Evolutionary conservation across 2,113 vertebrate species (phyloP).

Genomic region (Cyprinus carpio): DNA sequence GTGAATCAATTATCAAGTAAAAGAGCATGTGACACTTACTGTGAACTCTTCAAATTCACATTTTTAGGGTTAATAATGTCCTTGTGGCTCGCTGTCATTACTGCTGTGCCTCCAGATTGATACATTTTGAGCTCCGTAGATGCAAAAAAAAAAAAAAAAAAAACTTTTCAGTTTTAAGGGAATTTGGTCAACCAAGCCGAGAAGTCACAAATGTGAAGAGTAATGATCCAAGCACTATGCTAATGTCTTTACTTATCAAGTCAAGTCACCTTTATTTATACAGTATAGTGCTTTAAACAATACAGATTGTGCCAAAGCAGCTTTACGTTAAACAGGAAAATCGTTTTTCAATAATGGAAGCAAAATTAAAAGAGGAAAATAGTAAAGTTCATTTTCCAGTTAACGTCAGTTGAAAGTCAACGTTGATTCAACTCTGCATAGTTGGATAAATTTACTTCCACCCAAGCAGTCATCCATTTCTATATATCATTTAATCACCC

Average conservation of each 20-base stretch:
- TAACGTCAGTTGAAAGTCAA: too few species aligned
- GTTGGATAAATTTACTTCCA: background rate
- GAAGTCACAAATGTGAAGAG: background rate
- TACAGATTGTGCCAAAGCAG: background rate
- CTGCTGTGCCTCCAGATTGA: background rate
- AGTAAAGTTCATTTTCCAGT: too few species aligned
- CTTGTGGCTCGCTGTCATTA: background rate
- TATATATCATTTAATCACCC: background rate
- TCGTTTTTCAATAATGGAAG: too few species aligned
- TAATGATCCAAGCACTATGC: too few species aligned
- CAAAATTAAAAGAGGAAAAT: too few species aligned
- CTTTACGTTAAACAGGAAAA: too few species aligned
- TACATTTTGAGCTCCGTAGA: background rate
- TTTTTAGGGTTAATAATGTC: constrained; percentile 1
- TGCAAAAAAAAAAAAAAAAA: too few species aligned
- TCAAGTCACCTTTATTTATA: background rate
- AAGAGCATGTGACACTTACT: constrained; percentile 43
- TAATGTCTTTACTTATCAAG: background rate
- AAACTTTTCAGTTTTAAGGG: background rate
- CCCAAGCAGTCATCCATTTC: background rate
- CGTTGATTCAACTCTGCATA: background rate
- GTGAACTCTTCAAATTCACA: background rate
- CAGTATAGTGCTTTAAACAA: background rate
- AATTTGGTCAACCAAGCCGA: background rate
- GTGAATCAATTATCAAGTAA: constrained; percentile 57